Base-by-base conservation (phyloP, 2,888 invertebrate genomes). In the Chrysolina oricalcia region DNA sequence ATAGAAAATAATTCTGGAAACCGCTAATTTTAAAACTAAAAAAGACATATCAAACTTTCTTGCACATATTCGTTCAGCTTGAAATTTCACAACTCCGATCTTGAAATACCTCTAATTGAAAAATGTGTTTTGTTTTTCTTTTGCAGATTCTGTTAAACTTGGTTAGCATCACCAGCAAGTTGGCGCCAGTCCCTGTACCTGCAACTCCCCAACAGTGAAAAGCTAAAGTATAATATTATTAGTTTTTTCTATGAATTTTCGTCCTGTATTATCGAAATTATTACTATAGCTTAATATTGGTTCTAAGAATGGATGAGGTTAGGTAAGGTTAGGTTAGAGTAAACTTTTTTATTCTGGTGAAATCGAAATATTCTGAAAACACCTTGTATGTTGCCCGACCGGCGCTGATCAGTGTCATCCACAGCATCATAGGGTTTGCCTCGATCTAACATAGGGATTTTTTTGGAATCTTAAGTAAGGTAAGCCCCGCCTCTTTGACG, bases 161-260 rank as follows among this genome's bases (percentile, higher is more conserved):
- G 72, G 93, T 98, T 70, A 90, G 90, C 72, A 91, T 98, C 80
- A 92, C 96, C 50, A 93, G 92, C 83, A 93, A 94, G 83, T 90
- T 98, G 87, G 95, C 96, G 68, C 97, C 97, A 73, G 92, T 92
- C 76, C 86, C 88, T 76, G 89, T 84, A 69, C 87, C 87, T 50
- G 80, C 79, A 8, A 86, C 86, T 59, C 87, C 89, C 87, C 87
- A 72, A 19, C 84, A 82, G 64, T 59, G 59, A 59, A n/a, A 59
- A 35, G 21, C 21, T 19, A 5, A 21, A 53, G 11, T 5, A 11
- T 17, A 21, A 56, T 35, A 59, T 27, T 8, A 27, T 15, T 35
- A 46, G 46, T 27, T 15, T 59, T 59, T 59, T n/a, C 27, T 59
- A 35, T 27, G 23, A 27, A 23, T 59, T 27, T 59, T 35, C 59